phyloP scores from a whole-genome alignment of 2,797 vertebrate genomes.

The Sebastes cheni region DNA sequence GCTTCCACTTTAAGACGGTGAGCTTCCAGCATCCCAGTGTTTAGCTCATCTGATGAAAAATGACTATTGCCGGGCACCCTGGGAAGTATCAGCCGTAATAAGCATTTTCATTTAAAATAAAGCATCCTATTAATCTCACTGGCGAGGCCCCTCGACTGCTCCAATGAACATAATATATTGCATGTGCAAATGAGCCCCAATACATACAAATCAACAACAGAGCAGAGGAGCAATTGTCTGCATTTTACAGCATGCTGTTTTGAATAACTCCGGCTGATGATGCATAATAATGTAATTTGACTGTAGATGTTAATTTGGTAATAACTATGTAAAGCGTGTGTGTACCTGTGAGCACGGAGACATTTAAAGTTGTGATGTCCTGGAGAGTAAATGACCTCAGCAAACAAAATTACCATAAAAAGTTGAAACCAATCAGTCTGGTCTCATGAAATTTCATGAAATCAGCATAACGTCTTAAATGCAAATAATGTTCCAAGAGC shows the following conservation, averaged over 20 bases:
- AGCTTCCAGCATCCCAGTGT: constrained; percentile 16
- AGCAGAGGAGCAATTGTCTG: not conserved
- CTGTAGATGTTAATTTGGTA: constrained; percentile 3
- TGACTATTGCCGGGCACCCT: constrained; percentile 48
- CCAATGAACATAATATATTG: constrained; percentile 56
- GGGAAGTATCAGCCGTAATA: constrained; percentile 67
- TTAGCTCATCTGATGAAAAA: constrained; percentile 71
- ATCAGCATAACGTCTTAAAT: not conserved
- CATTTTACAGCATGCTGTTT: constrained; percentile 10
- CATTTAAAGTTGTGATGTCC: not conserved
- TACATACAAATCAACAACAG: constrained; percentile 4
- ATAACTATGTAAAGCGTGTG: not conserved
- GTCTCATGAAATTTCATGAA: constrained; percentile 16
- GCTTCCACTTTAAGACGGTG: not conserved
- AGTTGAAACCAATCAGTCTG: not conserved
- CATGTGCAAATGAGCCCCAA: constrained; percentile 62
- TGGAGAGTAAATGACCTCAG: not conserved
- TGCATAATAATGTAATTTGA: constrained; percentile 24
- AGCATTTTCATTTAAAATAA: constrained; percentile 79
- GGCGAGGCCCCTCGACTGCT: constrained; percentile 43
- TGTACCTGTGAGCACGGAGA: not conserved
- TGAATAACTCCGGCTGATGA: constrained; percentile 21
- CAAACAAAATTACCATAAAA: not conserved
- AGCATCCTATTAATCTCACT: constrained; percentile 73
- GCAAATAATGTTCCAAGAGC: not conserved